Evolutionary conservation across 2,797 vertebrate genomes (phyloP).

Genomic region (Peromyscus nudipes): DNA sequence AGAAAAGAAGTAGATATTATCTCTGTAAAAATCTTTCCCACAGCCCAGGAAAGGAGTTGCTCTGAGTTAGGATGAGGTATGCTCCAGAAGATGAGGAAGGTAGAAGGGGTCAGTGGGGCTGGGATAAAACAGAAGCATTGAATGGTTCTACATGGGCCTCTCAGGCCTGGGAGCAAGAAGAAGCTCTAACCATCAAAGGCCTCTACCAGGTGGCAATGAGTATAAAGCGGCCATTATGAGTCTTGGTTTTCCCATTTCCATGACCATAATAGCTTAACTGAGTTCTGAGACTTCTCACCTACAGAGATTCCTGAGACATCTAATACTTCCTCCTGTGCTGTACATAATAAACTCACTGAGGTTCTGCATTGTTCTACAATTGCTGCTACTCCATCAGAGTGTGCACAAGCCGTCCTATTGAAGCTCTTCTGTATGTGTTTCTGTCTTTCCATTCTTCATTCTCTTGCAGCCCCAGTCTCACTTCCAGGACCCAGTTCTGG

Average conservation of each 20-base stretch:
- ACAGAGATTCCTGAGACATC: background rate
- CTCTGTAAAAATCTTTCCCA: conserved; percentile 61
- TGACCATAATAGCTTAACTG: background rate
- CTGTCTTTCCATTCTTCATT: background rate
- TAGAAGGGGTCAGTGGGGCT: background rate
- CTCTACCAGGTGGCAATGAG: background rate
- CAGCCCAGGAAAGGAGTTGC: background rate
- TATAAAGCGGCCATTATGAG: background rate
- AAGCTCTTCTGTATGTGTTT: background rate
- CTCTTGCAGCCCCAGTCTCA: too few species aligned
- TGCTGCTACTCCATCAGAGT: background rate
- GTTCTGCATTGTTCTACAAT: background rate
- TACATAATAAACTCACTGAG: background rate
- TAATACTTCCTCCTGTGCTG: background rate
- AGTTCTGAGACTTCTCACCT: background rate
- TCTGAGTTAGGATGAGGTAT: background rate
- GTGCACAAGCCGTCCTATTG: background rate
- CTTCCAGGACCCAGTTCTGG: background rate
- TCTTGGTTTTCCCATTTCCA: background rate
- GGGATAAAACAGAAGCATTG: background rate
- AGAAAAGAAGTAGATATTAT: conserved; percentile 60
- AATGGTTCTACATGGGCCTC: background rate
- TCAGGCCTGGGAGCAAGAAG: background rate
- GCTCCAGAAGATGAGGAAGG: background rate
- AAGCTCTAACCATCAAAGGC: background rate